Base-by-base conservation (phyloP, 2,888 invertebrate species). In the Alloscopus bannaensis region DNA sequence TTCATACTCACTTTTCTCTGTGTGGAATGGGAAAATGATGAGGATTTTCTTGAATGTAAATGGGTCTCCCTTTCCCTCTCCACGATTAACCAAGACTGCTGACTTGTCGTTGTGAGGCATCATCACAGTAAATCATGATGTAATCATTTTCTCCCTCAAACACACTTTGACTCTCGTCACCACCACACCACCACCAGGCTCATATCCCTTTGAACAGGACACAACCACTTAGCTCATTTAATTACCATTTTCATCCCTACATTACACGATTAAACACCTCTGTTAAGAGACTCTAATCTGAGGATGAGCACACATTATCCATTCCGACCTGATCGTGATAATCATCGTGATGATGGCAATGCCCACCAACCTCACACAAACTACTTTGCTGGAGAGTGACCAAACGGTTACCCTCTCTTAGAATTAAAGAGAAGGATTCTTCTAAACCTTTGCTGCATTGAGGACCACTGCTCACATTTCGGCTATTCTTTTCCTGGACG, bases 51-150 rank as follows among this genome's bases (percentile, higher is more conserved):
- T n/a, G 18, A n/a, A 47, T 47, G 47, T 47, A 47, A 36, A 47
- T 47, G 47, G 8, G 47, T 47, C 50, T 50, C 11, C 20, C 2
- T 50, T 18, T 20, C 11, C 22, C 18, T 22, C 20, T 50, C 8
- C 47, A 47, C n/a, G 13, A 13, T 36, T 8, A 36, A 50, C 50
- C 50, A 22, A 20, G 20, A 22, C n/a, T 11, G 20, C 18, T 3
- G 50, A 22, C 52, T 77, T 78, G 77, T 70, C 77, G n/a, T 36
- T 62, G 45, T 28, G 40, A 78, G 22, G 29, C 28, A 70, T 55
- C 77, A 59, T 57, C 65, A 47, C 65, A 64, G 31, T 78, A 70
- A 78, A 78, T 78, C 77, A 78, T 70, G 77, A 78, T 78, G 65
- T 78, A 70, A 78, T 76, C 76, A 60, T 66, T 66, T 50, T 68